Conservation (phyloP, 1,140 invertebrate genomes). For the Aphidius gifuensis region DNA sequence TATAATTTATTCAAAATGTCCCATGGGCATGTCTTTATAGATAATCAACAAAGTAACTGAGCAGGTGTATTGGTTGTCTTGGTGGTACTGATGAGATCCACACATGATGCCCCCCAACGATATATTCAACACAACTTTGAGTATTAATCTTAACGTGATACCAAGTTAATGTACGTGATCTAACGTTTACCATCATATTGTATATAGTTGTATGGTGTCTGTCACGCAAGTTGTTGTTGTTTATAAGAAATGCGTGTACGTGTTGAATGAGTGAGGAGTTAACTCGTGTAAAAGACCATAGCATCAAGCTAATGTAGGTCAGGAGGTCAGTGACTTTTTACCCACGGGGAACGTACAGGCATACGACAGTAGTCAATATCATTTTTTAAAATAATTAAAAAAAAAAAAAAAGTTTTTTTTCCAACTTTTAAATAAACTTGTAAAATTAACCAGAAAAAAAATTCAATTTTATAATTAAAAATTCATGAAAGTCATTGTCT, state of each 20-base stretch:
- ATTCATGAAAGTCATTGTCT: too few relatives aligned
- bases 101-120: background rate
- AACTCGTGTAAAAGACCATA: too few relatives aligned
- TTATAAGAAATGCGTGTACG: background rate
- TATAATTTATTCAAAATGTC: too few relatives aligned
- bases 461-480: too few relatives aligned
- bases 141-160: background rate
- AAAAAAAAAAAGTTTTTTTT: too few relatives aligned
- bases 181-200: slow-evolving; percentile 2
- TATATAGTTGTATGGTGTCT: background rate
- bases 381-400: too few relatives aligned
- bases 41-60: too few relatives aligned
- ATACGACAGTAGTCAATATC: background rate
- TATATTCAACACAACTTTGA: too few relatives aligned
- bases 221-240: slow-evolving; percentile 2
- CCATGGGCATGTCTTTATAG: too few relatives aligned
- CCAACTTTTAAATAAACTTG: too few relatives aligned
- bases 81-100: too few relatives aligned
- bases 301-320: slow-evolving; percentile 24
- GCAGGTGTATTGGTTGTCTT: background rate
- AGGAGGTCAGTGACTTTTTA: slow-evolving; percentile 27
- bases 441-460: too few relatives aligned
- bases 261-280: background rate
- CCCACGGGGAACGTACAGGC: slow-evolving; percentile 5
- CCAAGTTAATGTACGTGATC: slow-evolving; percentile 11